phyloP scores from a whole-genome alignment of 2,888 invertebrate genomes.

The Tribolium freemani region DNA sequence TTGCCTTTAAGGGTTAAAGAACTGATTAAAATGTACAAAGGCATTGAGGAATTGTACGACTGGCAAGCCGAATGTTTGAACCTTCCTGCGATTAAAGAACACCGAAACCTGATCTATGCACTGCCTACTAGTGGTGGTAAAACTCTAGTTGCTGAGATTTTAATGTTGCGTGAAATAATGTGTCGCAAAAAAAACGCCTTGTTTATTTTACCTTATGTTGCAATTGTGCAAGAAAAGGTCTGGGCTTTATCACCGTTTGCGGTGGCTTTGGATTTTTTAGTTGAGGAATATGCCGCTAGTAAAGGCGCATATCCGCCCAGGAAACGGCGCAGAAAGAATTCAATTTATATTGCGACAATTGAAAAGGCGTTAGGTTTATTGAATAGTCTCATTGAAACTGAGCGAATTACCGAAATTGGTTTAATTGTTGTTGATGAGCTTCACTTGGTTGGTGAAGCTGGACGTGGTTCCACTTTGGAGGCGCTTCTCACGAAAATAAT shows the following conservation, averaged over 20 bases:
- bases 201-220: conserved; percentile 94
- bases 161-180: conserved; percentile 89
- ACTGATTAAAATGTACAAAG: conserved; percentile 81
- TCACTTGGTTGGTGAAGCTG: conserved; percentile 91
- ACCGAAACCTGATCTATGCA: conserved; percentile 90
- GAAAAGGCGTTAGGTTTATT: conserved; percentile 92
- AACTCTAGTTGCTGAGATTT: conserved; percentile 95
- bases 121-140: conserved; percentile 98
- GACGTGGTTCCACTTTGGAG: conserved; percentile 89
- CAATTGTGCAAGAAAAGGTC: conserved; percentile 97
- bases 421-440: conserved; percentile 90
- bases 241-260: conserved; percentile 89
- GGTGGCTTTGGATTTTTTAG: conserved; percentile 85
- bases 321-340: conserved; percentile 80
- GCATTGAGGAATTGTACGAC: conserved; percentile 87
- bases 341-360: conserved; percentile 93
- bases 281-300: conserved; percentile 96
- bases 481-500: conserved; percentile 85
- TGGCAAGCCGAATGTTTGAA: conserved; percentile 96
- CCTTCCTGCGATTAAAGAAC: conserved; percentile 78
- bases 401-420: conserved; percentile 83
- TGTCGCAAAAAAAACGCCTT: conserved; percentile 86
- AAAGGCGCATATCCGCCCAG: conserved; percentile 88
- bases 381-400: conserved; percentile 85
- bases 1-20: conserved; percentile 79